Base-by-base conservation (phyloP, 2,113 vertebrate species). In the Hippolais icterina region DNA sequence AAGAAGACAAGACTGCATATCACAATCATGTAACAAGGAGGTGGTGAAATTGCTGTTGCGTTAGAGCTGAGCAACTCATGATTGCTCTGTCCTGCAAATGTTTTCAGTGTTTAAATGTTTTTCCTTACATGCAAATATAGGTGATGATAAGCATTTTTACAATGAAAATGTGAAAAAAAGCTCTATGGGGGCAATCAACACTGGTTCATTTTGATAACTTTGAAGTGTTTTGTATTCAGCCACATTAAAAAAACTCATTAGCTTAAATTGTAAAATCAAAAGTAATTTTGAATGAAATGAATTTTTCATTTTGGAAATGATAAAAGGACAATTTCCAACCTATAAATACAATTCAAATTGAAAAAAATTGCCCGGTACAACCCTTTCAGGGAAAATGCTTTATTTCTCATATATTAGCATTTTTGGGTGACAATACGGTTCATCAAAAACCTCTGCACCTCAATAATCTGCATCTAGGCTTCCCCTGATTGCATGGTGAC, bases 231-330 rank as follows among this genome's bases (percentile, higher is more conserved):
- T 89, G 19, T 90, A 80, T 92, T 92, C 86, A 87, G 39, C 69
- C 52, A 60, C 0, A 0, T 37, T 85, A 3, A 68, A 93, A 90
- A 93, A 10, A 1, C 6, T 96, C 86, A 84, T 92, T 93, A 94
- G 44, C 65, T 87, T 82, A 91, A 96, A 89, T 89, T 93, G 89
- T 95, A 94, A 97, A 97, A 95, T 94, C 91, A 95, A 69, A 95
- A 91, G 81, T 84, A 18, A 89, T 94, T 96, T 91, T 64, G 46
- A 95, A 87, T 69, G 10, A 91, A 96, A 95, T 72, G 11, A 92
- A 82, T 84, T 94, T 94, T 94, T 91, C 74, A 28, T 89, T 94
- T 94, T 1, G 1, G 53, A 96, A 93, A 75, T 72, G 17, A 76
- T 82, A 82, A 91, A 79, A 82, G 41, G 57, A 25, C 77, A 50